phyloP scores from a whole-genome alignment of 2,888 invertebrate genomes.

The Lasioglossum vierecki region DNA sequence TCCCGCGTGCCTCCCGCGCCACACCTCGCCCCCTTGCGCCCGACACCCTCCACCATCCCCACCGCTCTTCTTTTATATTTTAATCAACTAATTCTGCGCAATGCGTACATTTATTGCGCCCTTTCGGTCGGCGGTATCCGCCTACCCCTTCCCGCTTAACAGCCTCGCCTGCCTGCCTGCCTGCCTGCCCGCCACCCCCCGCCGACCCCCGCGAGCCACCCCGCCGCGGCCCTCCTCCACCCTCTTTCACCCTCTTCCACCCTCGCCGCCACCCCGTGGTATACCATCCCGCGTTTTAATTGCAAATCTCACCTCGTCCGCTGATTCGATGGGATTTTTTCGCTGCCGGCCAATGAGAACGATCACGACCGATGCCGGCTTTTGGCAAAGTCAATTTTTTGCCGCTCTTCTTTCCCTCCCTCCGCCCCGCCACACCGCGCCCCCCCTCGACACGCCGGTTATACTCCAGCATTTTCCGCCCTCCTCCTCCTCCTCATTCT shows the following conservation, averaged over 20 bases:
- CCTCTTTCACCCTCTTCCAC: slow-evolving; percentile 50
- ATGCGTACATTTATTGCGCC: slow-evolving; percentile 83
- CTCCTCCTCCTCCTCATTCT: neutral
- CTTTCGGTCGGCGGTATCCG: slow-evolving; percentile 73
- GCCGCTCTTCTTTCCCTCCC: slow-evolving; percentile 69
- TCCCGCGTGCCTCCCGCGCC: slow-evolving; percentile 25
- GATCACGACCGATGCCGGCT: slow-evolving; percentile 76
- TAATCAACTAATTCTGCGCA: slow-evolving; percentile 84
- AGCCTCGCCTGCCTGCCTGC: slow-evolving; percentile 36
- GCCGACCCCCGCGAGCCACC: slow-evolving; percentile 46
- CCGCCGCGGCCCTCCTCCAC: slow-evolving; percentile 46
- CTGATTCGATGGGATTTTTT: slow-evolving; percentile 83
- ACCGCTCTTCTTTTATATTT: slow-evolving; percentile 83
- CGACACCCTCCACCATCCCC: slow-evolving; percentile 68
- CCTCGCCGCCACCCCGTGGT: slow-evolving; percentile 69
- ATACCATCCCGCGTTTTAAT: slow-evolving; percentile 80
- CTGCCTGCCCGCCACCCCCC: slow-evolving; percentile 26
- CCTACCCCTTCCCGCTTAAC: slow-evolving; percentile 64
- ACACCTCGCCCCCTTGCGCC: slow-evolving; percentile 49
- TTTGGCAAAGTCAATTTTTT: slow-evolving; percentile 73
- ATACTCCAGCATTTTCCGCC: slow-evolving; percentile 37
- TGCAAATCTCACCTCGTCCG: slow-evolving; percentile 81
- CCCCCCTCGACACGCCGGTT: slow-evolving; percentile 54
- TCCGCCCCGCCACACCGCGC: slow-evolving; percentile 38
- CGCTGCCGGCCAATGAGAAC: slow-evolving; percentile 81